These are phyloP conservation scores for Harpagifer antarcticus DNA, from an alignment of 2,797 vertebrate species.

Conservation along the genomic window DNA sequence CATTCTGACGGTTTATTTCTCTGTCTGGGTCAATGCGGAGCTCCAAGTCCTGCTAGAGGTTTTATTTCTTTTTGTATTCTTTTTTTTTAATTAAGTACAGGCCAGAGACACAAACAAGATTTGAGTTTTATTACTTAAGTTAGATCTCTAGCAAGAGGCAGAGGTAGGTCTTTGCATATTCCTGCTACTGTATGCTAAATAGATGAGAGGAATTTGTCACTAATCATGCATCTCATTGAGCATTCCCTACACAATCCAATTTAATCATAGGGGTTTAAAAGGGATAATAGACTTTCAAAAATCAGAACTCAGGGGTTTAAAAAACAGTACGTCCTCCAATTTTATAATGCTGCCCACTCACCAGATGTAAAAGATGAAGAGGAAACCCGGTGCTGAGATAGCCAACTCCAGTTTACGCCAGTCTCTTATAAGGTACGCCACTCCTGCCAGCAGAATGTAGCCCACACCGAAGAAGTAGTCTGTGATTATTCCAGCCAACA, in stretches of 20 bases:
- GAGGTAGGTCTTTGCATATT: neutral
- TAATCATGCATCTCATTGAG: neutral
- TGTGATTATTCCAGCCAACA: constrained; percentile 78
- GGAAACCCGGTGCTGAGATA: constrained; percentile 79
- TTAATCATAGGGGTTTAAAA: neutral
- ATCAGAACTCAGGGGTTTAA: neutral
- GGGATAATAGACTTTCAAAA: neutral
- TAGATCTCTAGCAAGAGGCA: neutral
- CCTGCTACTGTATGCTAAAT: neutral
- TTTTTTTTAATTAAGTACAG: no score
- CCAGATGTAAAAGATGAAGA: constrained; percentile 86
- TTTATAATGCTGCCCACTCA: constrained; percentile 68
- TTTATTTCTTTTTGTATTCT: no score
- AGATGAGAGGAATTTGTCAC: constrained; percentile 27
- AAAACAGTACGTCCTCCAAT: neutral
- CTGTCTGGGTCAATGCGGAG: no score
- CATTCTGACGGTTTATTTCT: no score
- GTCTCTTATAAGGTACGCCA: constrained; percentile 85
- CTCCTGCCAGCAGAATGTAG: constrained; percentile 85
- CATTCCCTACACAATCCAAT: neutral
- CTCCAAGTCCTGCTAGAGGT: no score
- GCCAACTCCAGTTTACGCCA: constrained; percentile 89
- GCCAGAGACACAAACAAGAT: no score
- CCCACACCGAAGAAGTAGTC: constrained; percentile 85
- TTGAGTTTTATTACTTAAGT: no score